Evolutionary conservation across 2,113 vertebrate genomes (phyloP).

Genomic region (Tor tambroides): DNA sequence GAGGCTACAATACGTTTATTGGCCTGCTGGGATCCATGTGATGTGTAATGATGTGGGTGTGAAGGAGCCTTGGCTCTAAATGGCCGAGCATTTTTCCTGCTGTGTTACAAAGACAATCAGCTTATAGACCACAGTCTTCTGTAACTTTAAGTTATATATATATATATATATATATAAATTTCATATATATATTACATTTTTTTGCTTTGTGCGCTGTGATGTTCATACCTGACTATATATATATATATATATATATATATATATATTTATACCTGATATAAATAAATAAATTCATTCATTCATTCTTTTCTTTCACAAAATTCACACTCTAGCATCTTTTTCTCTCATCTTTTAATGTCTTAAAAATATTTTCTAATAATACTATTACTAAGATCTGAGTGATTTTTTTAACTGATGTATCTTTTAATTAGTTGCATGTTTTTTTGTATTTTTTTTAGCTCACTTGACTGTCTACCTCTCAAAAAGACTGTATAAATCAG

Average conservation of each 20-base stretch:
- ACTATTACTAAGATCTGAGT: background rate
- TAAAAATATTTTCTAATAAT: background rate
- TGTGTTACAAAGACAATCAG: background rate
- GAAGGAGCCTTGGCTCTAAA: slow-evolving; percentile 2
- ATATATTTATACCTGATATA: background rate
- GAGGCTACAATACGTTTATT: background rate
- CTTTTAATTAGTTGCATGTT: background rate
- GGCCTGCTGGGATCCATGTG: background rate
- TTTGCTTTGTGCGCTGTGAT: background rate
- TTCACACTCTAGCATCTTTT: background rate
- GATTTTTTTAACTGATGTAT: background rate
- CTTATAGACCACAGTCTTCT: background rate
- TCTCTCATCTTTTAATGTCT: background rate
- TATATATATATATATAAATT: too few relatives aligned
- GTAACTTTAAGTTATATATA: background rate
- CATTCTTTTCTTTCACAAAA: background rate
- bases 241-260: background rate
- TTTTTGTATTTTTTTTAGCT: background rate
- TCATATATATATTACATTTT: too few relatives aligned
- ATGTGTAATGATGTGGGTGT: slow-evolving; percentile 1
- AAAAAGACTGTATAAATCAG: background rate
- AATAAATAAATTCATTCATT: background rate
- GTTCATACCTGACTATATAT: background rate
- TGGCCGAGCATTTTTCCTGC: background rate
- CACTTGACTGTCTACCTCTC: background rate